A percentile compares a stretch with the other conserved stretches of the same genome.
phyloP scores from a whole-genome alignment of 53 echinoderm and acorn worm species.

The Echinometra lucunter region DNA sequence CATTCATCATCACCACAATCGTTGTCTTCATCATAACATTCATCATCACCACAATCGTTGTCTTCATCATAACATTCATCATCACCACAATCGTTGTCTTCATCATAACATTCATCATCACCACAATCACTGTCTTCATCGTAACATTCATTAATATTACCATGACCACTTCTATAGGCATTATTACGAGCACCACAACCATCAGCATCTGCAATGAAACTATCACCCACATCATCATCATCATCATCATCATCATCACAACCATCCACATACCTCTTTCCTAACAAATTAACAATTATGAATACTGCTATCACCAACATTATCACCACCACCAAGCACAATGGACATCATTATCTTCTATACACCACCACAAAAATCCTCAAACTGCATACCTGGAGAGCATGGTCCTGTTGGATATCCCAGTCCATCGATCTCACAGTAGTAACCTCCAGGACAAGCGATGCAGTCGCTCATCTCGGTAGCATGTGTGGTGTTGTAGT shows the following conservation, averaged over 20 bases:
- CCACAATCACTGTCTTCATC: background rate
- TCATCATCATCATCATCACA: background rate
- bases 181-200: background rate
- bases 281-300: no score
- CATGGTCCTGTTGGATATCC: slow-evolving; percentile 81
- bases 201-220: no score
- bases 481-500: slow-evolving; percentile 85
- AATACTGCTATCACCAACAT: background rate
- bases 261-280: no score
- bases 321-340: background rate
- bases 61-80: background rate
- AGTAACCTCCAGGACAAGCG: slow-evolving; percentile 85
- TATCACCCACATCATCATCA: background rate
- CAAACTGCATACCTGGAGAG: slow-evolving; percentile 75
- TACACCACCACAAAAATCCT: background rate
- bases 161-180: background rate
- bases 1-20: background rate
- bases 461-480: slow-evolving; percentile 84
- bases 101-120: background rate
- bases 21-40: no score
- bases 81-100: background rate
- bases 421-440: slow-evolving; percentile 93
- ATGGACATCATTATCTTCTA: no score
- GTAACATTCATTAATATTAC: background rate
- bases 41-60: background rate